Evolutionary conservation across 2,888 invertebrate genomes (phyloP), one percentile per base, ranked within the genome.

Genomic region (Petrolisthes cinctipes): DNA sequence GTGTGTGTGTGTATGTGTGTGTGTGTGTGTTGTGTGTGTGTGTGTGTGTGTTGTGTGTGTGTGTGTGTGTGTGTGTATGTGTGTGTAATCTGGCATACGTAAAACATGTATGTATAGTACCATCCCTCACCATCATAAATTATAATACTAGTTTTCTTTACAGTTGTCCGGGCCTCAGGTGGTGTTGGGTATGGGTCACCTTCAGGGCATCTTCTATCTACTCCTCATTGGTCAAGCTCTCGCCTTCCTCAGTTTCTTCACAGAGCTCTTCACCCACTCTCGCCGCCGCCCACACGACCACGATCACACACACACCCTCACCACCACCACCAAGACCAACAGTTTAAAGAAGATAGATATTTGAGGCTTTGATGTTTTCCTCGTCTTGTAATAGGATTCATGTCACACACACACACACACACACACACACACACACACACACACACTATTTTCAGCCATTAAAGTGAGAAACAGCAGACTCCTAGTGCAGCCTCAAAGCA

Each of bases 131-230:
- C n/a, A n/a, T n/a, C n/a, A n/a, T n/a, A n/a, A n/a, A n/a, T n/a
- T n/a, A n/a, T n/a, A 20, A n/a, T 17, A 68, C 68, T 68, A 5
- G 6, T 66, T 37, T 23, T 56, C 61, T 82, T 66, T 66, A 6
- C 37, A 68, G 53, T 51, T 68, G 20, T 14, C 54, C 51, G 73
- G 23, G 61, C n/a, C 37, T 37, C 75, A 56, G 17, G 61, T 82
- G 56, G 79, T 86, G 6, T 71, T 86, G 11, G 83, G 86, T 1
- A 37, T 86, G 71, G 83, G 79, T 23, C 86, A 86, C 73, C 82
- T 86, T 17, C 86, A 86, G 79, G 86, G 86, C 11, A 20, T 61
- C 53, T 86, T 86, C 79, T 86, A 86, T 73, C 57, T 86, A 6
- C 86, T 86, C 20, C 20, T 14, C 17, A 68, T 86, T 17, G 86